Conservation (phyloP, 2,888 invertebrate species). For the Nomada hirtipes region DNA sequence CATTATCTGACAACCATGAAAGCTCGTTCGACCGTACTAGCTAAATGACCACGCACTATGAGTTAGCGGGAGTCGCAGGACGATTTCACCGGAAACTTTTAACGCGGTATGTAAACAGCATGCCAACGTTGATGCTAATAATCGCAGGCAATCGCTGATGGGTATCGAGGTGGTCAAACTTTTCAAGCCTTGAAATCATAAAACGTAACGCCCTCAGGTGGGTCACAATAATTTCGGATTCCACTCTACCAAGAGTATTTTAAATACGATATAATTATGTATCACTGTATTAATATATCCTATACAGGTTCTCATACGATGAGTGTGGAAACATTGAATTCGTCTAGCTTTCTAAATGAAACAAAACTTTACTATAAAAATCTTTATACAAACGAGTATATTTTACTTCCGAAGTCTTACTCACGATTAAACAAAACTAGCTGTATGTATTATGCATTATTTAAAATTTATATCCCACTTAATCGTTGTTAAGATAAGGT, state of each 20-base stretch:
- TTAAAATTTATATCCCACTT: too few species aligned
- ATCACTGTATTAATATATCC: not conserved
- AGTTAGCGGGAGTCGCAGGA: conserved; percentile 57
- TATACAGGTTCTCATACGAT: too few species aligned
- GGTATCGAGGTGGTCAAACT: conserved; percentile 45
- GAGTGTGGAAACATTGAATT: too few species aligned
- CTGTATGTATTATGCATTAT: too few species aligned
- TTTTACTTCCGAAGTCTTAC: too few species aligned
- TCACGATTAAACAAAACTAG: too few species aligned
- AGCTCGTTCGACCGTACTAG: conserved; percentile 67
- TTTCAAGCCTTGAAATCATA: not conserved
- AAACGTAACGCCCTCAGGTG: not conserved
- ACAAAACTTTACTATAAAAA: too few species aligned
- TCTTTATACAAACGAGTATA: too few species aligned
- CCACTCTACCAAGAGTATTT: not conserved
- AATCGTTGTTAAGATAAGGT: too few species aligned
- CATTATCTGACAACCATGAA: conserved; percentile 65
- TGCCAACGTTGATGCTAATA: conserved; percentile 47
- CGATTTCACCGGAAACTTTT: conserved; percentile 72
- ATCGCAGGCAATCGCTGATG: conserved; percentile 56
- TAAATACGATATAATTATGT: not conserved
- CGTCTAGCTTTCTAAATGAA: too few species aligned
- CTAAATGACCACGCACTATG: conserved; percentile 49
- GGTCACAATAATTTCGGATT: not conserved
- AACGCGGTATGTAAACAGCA: conserved; percentile 60